Base-by-base conservation (phyloP, 1,140 invertebrate species). In the Camponotus floridanus region DNA sequence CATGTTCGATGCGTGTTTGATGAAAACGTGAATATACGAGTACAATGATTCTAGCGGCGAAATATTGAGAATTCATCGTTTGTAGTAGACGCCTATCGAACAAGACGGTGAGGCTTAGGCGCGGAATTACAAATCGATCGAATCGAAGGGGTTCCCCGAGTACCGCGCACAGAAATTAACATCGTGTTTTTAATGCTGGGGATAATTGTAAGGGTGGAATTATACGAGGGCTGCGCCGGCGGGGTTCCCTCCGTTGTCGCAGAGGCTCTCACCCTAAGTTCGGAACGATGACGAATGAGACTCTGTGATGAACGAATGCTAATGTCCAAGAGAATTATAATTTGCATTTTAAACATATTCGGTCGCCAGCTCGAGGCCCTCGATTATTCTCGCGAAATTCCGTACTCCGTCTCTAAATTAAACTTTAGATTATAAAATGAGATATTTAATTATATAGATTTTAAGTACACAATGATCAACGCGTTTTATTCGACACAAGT, bases 201-300 rank as follows among this genome's bases (percentile, higher is more conserved):
- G 92, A 94, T 94, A 94, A 95, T 95, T 95, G 94, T 94, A 94
- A 95, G 94, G 94, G 94, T 94, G 93, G 92, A 94, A 95, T 94
- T 94, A 94, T 93, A 94, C 92, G 91, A 93, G 93, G 94, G 93
- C 90, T 92, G 88, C 73, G 79, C 85, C 86, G 86, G 90, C 89
- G 86, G 92, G 92, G 92, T 89, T 91, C 92, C 90, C 90, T 91
- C 79, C 90, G 90, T 88, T 91, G 92, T 91, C 88, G 88, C 93
- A 92, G 92, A 87, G 93, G 91, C 91, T 94, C 94, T 94, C 93
- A 93, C 88, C 91, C 89, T 84, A 79, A 55, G 68, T 83, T 86
- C 67, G 4, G 36, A 73, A 91, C 85, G 57, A 91, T 87, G 74
- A 89, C 90, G 78, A 89, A 88, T 91, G 71, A 89, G 62, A 33